Percentiles rank a stretch among this genome's conserved stretches.
Evolutionary conservation across 92 coral and sea anemone species (phyloP).

Genomic region (Zoanthus solanderi): DNA sequence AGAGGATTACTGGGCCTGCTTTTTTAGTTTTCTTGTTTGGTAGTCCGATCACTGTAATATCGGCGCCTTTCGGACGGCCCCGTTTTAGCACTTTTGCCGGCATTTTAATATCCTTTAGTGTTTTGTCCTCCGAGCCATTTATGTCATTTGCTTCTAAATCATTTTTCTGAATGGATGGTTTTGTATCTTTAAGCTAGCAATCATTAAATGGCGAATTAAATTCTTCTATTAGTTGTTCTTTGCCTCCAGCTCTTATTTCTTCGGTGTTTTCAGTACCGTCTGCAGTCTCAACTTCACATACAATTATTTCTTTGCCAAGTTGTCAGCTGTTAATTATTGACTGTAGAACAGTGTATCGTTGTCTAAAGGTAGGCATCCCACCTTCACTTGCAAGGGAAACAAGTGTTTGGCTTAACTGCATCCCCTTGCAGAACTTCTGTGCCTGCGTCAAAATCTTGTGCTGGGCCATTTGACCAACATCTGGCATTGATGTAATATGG

Average conservation of each 20-base stretch:
- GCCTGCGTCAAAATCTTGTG: constrained; percentile 39
- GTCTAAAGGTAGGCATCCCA: constrained; percentile 65
- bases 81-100: too few species aligned
- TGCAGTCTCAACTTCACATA: constrained; percentile 24
- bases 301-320: constrained; percentile 57
- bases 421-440: constrained; percentile 56
- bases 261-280: constrained; percentile 14
- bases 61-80: too few species aligned
- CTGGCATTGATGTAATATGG: neutral
- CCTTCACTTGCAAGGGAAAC: constrained; percentile 71
- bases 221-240: too few species aligned
- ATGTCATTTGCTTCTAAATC: neutral
- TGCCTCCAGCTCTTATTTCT: neutral
- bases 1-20: neutral
- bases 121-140: neutral
- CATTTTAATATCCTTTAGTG: too few species aligned
- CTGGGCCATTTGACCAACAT: neutral
- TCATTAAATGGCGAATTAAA: neutral
- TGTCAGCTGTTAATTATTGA: constrained; percentile 56
- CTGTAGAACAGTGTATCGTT: constrained; percentile 43
- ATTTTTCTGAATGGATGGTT: neutral
- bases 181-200: neutral
- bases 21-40: neutral
- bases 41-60: too few species aligned
- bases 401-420: constrained; percentile 56